Evolutionary conservation across 2,888 invertebrate species (phyloP).

Genomic region (Alsophila aescularia): DNA sequence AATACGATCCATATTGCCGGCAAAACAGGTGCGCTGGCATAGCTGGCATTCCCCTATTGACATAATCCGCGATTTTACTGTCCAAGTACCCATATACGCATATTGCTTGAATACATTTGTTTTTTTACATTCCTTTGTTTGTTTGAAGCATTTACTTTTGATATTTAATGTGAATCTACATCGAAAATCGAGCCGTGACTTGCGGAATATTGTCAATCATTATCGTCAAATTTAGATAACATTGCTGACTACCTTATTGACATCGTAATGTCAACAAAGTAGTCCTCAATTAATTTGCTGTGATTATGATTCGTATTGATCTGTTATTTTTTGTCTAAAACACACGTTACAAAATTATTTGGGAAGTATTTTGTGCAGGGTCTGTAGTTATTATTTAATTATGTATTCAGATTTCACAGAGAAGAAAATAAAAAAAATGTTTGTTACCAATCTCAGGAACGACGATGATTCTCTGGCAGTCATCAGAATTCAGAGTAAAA

Average conservation of each 20-base stretch:
- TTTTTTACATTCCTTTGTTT: conserved; percentile 3
- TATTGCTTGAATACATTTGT: conserved; percentile 28
- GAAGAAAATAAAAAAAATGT: not conserved
- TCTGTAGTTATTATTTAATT: no score
- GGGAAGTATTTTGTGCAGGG: no score
- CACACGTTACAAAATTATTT: not conserved
- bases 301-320: not conserved
- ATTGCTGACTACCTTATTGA: no score
- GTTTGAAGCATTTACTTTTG: not conserved
- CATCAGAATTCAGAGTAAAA: conserved; percentile 1
- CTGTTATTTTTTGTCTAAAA: not conserved
- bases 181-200: not conserved
- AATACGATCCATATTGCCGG: conserved; percentile 28
- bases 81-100: conserved; percentile 27
- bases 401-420: no score
- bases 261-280: not conserved
- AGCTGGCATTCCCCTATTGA: conserved; percentile 22
- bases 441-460: not conserved
- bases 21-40: conserved; percentile 28
- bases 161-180: not conserved
- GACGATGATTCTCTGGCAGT: conserved; percentile 1
- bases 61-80: conserved; percentile 34
- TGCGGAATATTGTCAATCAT: no score
- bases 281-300: not conserved
- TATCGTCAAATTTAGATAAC: no score